A percentile compares a stretch with the other conserved stretches of the same genome.
Evolutionary conservation across 2,113 vertebrate species (phyloP).

Genomic region (Pseudopodoces humilis): DNA sequence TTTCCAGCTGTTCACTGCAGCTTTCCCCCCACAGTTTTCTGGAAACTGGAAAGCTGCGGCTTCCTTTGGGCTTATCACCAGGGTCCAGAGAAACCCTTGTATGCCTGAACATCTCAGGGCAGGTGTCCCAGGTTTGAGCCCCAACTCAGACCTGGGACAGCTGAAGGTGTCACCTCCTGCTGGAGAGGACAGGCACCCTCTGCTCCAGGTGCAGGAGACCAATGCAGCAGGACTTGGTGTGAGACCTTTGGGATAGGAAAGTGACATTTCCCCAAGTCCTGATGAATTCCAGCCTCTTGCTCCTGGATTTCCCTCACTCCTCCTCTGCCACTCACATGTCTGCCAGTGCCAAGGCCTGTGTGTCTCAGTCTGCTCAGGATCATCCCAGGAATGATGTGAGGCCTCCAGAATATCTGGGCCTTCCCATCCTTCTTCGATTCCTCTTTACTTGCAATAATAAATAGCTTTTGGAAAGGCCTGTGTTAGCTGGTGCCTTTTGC

Average conservation of each 20-base stretch:
- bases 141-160: background rate
- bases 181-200: background rate
- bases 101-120: too few species aligned
- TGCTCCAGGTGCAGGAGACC: rapidly evolving
- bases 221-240: rapidly evolving
- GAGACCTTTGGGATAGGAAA: background rate
- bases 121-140: too few species aligned
- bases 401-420: background rate
- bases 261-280: background rate
- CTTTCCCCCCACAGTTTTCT: background rate
- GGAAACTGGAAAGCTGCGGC: background rate
- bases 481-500: background rate
- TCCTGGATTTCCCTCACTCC: background rate
- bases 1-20: background rate
- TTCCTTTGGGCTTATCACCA: background rate
- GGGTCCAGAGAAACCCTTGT: background rate
- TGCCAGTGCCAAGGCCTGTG: rapidly evolving
- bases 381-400: background rate
- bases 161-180: background rate
- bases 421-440: background rate
- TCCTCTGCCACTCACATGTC: rapidly evolving
- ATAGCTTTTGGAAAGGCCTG: background rate
- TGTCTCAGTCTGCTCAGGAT: background rate
- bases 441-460: background rate
- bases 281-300: background rate